Base-by-base conservation (phyloP, 2,113 vertebrate species). In the Furnarius figulus region DNA sequence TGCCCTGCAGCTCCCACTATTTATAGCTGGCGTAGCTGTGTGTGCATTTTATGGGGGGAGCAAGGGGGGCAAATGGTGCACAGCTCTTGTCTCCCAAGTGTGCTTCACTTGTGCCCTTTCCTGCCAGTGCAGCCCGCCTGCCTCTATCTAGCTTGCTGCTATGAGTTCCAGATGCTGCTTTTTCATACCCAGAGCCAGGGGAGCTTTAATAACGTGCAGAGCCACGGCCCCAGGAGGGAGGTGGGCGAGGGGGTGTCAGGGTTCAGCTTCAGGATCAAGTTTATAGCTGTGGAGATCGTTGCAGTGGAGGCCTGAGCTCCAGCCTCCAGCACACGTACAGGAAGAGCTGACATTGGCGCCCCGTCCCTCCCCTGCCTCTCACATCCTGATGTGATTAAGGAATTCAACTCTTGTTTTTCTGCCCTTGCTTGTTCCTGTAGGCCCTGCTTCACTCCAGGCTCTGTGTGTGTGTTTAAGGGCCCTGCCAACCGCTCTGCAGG, bases 321-420 rank as follows among this genome's bases (percentile, higher is more conserved):
- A 97, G 97, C 97, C 98, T 98, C 96, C 94, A 97, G 96, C 97
- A 98, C 98, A 98, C 97, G 62, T 97, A 98, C 98, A 98, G 98
- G 98, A 98, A 98, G 98, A 98, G 97, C 97, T 98, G 98, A 98
- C 98, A 98, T 97, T 98, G 98, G 98, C 97, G 94, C 97, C 94
- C 46, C 47, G 91, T 78, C 98, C 97, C 97, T 97, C 97, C 96
- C 97, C 97, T 97, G 97, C 96, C 96, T 98, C 97, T 97, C 98
- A 98, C 98, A 98, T 98, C 98, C 98, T 98, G 98, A 98, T 98
- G 98, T 98, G 98, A 98, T 98, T 98, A 98, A 98, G 98, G 97
- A 98, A 98, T 98, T 98, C 98, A 96, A 9, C 96, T 98, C 98
- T 98, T 98, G 98, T 98, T 98, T 98, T 98, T 98, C 98, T 98